Conservation (phyloP, 2,113 vertebrate species). For the Falcunculus frontatus region DNA sequence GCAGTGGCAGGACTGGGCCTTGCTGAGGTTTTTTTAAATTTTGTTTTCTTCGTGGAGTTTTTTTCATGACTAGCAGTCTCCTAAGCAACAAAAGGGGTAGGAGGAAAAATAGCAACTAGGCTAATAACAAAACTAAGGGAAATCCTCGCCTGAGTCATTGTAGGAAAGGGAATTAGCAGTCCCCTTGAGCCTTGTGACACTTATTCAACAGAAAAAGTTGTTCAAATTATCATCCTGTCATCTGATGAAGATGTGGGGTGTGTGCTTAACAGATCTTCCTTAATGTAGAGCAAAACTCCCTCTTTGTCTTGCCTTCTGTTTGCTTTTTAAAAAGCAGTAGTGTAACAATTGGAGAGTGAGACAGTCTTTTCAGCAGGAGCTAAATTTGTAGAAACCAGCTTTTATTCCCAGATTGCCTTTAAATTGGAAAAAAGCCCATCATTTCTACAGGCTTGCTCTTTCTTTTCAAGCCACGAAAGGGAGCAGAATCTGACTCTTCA, state of each 20-base stretch:
- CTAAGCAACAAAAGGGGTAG: constrained; percentile 18
- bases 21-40: neutral
- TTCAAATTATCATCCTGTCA: neutral
- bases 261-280: neutral
- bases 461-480: neutral
- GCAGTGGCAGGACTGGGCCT: neutral
- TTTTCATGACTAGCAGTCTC: neutral
- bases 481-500: neutral
- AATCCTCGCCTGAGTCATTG: constrained; percentile 33
- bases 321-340: neutral
- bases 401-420: neutral
- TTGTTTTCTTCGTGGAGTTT: neutral
- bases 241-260: neutral
- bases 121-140: constrained; percentile 35
- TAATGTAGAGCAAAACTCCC: neutral
- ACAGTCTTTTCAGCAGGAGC: neutral
- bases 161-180: constrained; percentile 8
- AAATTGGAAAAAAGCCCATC: neutral
- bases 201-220: neutral
- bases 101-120: constrained; percentile 26
- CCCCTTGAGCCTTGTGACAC: neutral
- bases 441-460: neutral
- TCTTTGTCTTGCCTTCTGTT: neutral
- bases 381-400: neutral
- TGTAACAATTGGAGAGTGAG: neutral